Evolutionary conservation across 2,888 invertebrate species (phyloP), one percentile per base, ranked within the genome.

Genomic region (Melanostoma scalare): DNA sequence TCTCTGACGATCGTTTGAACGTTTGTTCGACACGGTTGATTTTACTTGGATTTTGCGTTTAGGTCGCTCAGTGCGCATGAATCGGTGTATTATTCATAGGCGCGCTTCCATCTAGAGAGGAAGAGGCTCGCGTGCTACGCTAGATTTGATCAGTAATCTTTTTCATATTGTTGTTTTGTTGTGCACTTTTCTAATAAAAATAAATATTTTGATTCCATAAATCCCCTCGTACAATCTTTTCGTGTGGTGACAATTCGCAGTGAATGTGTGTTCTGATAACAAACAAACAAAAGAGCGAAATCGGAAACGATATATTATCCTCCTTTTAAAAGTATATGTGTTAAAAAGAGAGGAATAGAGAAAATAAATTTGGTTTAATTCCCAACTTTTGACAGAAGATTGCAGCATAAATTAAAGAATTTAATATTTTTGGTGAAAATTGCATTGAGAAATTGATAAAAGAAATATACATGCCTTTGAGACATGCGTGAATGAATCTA

Each of bases 91-190:
- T 90, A 90, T 89, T 90, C 89, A 88, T 88, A 89, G 89, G 88
- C 89, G 89, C 89, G 89, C 89, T 90, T 90, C 90, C 90, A 90
- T 89, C 89, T 90, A 89, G 89, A 90, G 89, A 89, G 89, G 90
- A 90, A 85, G 75, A 80, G 67, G 52, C 55, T 85, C 72, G 85
- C 80, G 71, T 81, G 69, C 61, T 76, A 82, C 71, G 74, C 80
- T 67, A 72, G 44, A 48, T 61, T 60, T 38, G 44, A 42, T 74
- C 38, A 48, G 20, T 1, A 20, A 20, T 56, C 50, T 69, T 75
- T 35, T 61, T 48, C 42, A 6, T 4, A 42, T n/a, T 3, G 0
- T 42, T 73, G 20, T 46, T 65, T 36, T 72, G 31, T 72, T 71
- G 72, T 73, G 71, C 56, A 63, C 40, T 52, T 75, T 67, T 75